These are phyloP conservation scores for Lacanobia oleracea DNA, from an alignment of 2,888 invertebrate species.

Conservation along the genomic window DNA sequence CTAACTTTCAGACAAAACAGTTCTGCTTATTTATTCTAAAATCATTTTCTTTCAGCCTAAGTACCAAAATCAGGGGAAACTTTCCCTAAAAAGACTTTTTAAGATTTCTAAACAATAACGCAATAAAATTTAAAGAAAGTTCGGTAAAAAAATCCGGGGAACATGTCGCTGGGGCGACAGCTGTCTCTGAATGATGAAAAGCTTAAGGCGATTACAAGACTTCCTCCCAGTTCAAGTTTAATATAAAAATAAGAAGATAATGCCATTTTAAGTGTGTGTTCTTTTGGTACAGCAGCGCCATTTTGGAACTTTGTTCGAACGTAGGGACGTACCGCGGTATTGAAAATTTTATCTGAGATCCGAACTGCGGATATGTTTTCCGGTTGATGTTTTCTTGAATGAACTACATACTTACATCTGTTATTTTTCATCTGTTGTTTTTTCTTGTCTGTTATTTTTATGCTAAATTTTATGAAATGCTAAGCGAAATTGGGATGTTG, in stretches of 20 bases:
- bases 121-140: slow-evolving; percentile 69
- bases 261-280: slow-evolving; percentile 83
- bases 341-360: slow-evolving; percentile 50
- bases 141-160: slow-evolving; percentile 53
- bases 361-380: slow-evolving; percentile 23
- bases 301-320: slow-evolving; percentile 73
- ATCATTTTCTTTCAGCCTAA: background rate
- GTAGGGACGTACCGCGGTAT: slow-evolving; percentile 57
- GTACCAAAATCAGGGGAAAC: background rate
- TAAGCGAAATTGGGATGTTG: no score
- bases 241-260: slow-evolving; percentile 88
- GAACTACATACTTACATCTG: no score
- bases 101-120: slow-evolving; percentile 63
- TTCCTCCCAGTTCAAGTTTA: slow-evolving; percentile 82
- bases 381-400: no score
- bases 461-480: no score
- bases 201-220: slow-evolving; percentile 88
- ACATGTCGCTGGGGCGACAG: slow-evolving; percentile 78
- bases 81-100: slow-evolving; percentile 28
- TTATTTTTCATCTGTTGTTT: no score
- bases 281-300: slow-evolving; percentile 69
- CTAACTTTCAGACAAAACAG: background rate
- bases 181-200: slow-evolving; percentile 86
- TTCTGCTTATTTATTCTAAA: background rate
- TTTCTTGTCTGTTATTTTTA: no score